Conservation (phyloP, 2,113 vertebrate species). For the Galeopterus variegatus region DNA sequence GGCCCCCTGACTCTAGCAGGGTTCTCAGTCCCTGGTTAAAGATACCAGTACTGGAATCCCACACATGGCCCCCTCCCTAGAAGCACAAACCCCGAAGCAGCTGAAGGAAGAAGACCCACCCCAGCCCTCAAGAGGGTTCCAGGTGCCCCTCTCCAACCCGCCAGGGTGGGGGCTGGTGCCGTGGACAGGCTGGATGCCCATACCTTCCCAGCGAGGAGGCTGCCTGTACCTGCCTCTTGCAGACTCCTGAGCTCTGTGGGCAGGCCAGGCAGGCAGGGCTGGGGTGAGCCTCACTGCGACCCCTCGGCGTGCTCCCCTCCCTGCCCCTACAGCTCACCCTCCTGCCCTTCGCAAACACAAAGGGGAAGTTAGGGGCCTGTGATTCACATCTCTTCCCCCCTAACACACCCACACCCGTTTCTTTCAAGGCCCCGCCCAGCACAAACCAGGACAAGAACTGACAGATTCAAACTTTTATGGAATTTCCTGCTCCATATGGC, state of each 20-base stretch:
- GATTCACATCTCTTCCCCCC: slow-evolving; percentile 64
- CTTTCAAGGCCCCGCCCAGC: slow-evolving; percentile 31
- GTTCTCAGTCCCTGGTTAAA: neutral
- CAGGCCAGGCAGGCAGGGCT: neutral
- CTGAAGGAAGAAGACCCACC: neutral
- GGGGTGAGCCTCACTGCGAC: rapidly evolving
- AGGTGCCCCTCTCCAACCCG: neutral
- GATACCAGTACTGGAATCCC: neutral
- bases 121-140: neutral
- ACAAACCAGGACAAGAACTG: slow-evolving; percentile 50
- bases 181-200: neutral
- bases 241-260: neutral
- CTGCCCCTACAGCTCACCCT: neutral
- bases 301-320: neutral
- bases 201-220: neutral
- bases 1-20: neutral
- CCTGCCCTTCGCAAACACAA: neutral
- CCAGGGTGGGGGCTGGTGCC: neutral
- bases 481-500: slow-evolving; percentile 52
- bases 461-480: slow-evolving; percentile 56
- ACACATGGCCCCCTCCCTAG: neutral
- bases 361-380: slow-evolving; percentile 15
- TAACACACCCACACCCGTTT: slow-evolving; percentile 53
- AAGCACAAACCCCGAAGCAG: neutral
- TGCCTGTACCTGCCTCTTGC: neutral